phyloP scores from a whole-genome alignment of 2,797 vertebrate species.

The Cuniculus paca region DNA sequence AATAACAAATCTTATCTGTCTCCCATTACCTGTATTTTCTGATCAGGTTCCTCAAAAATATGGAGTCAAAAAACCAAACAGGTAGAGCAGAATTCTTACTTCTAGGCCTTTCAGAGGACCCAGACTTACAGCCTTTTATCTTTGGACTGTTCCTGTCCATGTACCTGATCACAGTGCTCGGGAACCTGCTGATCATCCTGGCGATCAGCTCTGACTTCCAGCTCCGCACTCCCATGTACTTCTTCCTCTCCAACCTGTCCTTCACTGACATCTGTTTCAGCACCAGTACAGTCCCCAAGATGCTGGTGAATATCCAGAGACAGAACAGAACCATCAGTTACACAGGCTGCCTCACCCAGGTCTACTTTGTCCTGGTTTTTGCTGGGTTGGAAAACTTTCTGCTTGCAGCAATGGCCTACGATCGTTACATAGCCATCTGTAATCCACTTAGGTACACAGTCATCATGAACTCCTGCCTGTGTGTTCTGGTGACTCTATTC shows the following conservation, averaged over 20 bases:
- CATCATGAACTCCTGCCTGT: background rate
- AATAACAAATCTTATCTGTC: background rate
- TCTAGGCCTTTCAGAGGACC: conserved; percentile 56
- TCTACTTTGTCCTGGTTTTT: background rate
- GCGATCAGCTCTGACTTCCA: background rate
- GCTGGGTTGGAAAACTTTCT: background rate
- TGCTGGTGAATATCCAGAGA: background rate
- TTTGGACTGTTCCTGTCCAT: background rate
- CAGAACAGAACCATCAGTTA: background rate
- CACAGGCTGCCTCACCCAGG: background rate
- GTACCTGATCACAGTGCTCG: background rate
- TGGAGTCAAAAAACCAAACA: conserved; percentile 49
- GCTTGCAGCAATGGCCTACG: conserved; percentile 40
- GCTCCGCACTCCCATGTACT: background rate
- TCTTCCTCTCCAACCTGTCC: background rate
- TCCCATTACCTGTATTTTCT: background rate
- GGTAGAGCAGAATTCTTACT: conserved; percentile 46
- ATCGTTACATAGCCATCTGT: background rate
- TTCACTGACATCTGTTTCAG: background rate
- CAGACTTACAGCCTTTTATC: background rate
- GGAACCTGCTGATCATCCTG: background rate
- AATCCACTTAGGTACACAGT: background rate
- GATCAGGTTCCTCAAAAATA: background rate
- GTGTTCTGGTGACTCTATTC: background rate
- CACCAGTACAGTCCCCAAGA: background rate